Conservation (phyloP, 2,888 invertebrate genomes). For the Scrobipalpa costella region DNA sequence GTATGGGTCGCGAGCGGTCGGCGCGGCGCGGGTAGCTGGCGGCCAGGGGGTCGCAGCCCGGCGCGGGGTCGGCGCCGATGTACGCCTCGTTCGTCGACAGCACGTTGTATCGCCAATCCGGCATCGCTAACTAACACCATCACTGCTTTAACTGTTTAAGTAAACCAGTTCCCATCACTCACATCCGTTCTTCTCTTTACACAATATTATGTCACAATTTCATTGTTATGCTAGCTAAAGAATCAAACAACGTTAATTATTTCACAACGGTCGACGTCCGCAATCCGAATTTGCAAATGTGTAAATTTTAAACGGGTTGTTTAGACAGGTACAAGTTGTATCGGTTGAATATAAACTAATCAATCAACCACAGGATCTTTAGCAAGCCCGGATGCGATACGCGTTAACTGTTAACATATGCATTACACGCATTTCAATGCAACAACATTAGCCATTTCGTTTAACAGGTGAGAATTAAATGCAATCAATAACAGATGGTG, state of each 20-base stretch:
- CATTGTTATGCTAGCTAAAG: conserved; percentile 47
- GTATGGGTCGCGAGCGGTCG: conserved; percentile 71
- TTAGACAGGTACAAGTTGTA: conserved; percentile 8
- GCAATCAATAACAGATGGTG: not conserved
- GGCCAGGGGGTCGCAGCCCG: conserved; percentile 62
- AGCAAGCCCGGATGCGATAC: conserved; percentile 33
- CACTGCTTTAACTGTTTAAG: conserved; percentile 54
- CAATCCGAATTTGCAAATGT: conserved; percentile 52
- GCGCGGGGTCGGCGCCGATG: conserved; percentile 55
- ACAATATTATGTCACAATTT: conserved; percentile 50
- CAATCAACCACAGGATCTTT: conserved; percentile 26
- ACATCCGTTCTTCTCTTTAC: conserved; percentile 36
- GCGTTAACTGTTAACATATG: not conserved
- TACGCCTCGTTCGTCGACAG: conserved; percentile 78
- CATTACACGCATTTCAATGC: conserved; percentile 28
- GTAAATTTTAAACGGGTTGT: conserved; percentile 33
- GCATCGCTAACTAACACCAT: conserved; percentile 73
- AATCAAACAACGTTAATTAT: conserved; percentile 39
- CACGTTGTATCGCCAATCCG: conserved; percentile 80
- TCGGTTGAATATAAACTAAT: conserved; percentile 18
- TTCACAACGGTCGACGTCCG: conserved; percentile 60
- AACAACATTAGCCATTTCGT: conserved; percentile 27
- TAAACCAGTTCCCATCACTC: conserved; percentile 34
- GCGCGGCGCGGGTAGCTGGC: conserved; percentile 78
- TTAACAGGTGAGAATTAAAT: conserved; percentile 1